Evolutionary conservation across 1,140 invertebrate genomes (phyloP).

Genomic region (Frieseomelitta varia): DNA sequence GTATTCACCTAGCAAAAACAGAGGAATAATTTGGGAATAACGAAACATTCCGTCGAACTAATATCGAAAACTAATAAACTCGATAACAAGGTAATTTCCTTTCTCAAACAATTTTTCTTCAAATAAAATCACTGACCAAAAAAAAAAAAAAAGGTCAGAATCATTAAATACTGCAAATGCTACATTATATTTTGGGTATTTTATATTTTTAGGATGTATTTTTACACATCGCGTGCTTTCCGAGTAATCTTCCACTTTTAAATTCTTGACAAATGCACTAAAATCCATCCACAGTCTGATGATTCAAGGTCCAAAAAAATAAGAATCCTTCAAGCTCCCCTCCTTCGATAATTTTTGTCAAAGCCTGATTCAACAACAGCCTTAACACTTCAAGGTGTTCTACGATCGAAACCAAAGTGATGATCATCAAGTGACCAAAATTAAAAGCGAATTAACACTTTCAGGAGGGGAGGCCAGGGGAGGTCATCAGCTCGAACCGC

Average conservation of each 20-base stretch:
- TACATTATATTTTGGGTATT: too few relatives aligned
- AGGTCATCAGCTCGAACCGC: slow-evolving; percentile 8
- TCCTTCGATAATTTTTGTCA: neutral
- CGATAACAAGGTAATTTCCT: neutral
- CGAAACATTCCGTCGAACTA: neutral
- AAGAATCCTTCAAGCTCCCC: neutral
- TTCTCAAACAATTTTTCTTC: too few relatives aligned
- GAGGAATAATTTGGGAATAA: neutral
- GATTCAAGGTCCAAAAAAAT: neutral
- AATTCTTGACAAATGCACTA: neutral
- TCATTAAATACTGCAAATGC: neutral
- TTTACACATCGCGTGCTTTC: neutral
- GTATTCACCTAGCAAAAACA: neutral
- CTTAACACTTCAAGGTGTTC: neutral
- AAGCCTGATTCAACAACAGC: neutral
- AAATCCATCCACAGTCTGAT: too few relatives aligned
- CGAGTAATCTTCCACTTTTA: neutral
- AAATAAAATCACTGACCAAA: neutral
- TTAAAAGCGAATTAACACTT: slow-evolving; percentile 33
- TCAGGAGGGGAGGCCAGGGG: neutral
- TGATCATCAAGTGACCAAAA: neutral
- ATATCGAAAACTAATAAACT: neutral
- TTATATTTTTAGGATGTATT: too few relatives aligned
- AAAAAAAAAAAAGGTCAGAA: neutral
- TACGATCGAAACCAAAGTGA: neutral